Base-by-base conservation (phyloP, 1,140 invertebrate genomes). In the Drosophila ambigua region DNA sequence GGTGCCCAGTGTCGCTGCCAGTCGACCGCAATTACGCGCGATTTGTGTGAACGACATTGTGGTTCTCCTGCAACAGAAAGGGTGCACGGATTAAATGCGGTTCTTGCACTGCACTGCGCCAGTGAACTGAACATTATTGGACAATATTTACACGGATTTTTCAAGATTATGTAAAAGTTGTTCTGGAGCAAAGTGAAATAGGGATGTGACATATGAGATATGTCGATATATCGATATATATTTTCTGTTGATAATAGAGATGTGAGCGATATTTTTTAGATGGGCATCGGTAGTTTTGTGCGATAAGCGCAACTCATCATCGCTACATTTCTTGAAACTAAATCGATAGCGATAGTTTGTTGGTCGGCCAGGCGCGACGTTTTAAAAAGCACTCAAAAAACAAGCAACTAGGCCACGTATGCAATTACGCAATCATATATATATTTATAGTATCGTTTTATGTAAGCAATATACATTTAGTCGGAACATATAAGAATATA, bases 131-230 rank as follows among this genome's bases (percentile, higher is more conserved):
- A 7, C 54, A 24, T 15, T 49, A 68, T 66, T 44, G 11, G 39
- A 31, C 57, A 76, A 87, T 82, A 82, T 88, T 87, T 87, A 87
- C 82, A 78, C 78, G 49, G 57, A 83, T 58, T 82, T 87, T 82
- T 57, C 72, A 87, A 82, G 82, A 85, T 87, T 87, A 87, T 87
- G 82, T 87, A 87, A 87, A 87, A 87, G 82, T 88, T 77, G 82
- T 88, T 77, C 69, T 82, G 81, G 81, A 84, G 78, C 67, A 79
- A 66, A 24, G 55, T 48, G 35, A 58, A 72, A 50, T 52, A 62
- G 31, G 57, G 44, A 45, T 48, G 46, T 41, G 23, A 49, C 24
- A 4, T 24, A 24, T 24, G 20, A 4, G 23, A 0, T 24, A 24
- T 28, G 7, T 28, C 26, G 7, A 28, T 7, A 28, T 7, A 28